Evolutionary conservation across 2,113 vertebrate genomes (phyloP).

Genomic region (Miniopterus natalensis): DNA sequence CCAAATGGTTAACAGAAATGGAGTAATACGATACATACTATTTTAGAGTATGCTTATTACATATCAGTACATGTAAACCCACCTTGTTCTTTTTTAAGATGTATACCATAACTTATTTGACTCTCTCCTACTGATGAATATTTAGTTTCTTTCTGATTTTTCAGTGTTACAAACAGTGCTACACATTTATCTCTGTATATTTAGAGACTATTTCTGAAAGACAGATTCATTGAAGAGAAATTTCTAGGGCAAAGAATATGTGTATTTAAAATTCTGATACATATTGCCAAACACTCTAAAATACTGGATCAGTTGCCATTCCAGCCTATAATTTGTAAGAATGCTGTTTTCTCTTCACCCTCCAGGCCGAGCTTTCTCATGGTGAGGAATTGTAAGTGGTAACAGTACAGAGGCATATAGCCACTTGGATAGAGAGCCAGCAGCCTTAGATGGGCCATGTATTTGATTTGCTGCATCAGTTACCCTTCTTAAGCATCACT

Average conservation of each 20-base stretch:
- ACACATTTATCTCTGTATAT: neutral
- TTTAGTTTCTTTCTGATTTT: slow-evolving; percentile 40
- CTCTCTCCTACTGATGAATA: neutral
- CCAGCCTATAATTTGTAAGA: neutral
- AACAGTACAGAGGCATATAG: neutral
- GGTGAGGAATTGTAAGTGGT: neutral
- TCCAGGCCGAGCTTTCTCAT: neutral
- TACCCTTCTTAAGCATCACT: neutral
- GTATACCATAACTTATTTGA: neutral
- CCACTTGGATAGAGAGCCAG: neutral
- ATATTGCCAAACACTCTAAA: neutral
- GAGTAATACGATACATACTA: neutral
- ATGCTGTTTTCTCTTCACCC: neutral
- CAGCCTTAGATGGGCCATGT: neutral
- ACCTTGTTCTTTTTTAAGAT: neutral
- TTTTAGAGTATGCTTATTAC: neutral
- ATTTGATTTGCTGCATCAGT: neutral
- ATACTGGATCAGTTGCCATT: neutral
- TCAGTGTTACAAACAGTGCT: neutral
- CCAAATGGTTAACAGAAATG: neutral
- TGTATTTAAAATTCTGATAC: slow-evolving; percentile 41
- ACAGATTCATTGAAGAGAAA: neutral
- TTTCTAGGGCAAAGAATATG: neutral
- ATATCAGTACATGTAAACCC: neutral
- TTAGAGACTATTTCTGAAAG: slow-evolving; percentile 11